A percentile compares a stretch with the other conserved stretches of the same genome.
phyloP scores from a whole-genome alignment of 2,797 vertebrate species.

The Mareca strepera region DNA sequence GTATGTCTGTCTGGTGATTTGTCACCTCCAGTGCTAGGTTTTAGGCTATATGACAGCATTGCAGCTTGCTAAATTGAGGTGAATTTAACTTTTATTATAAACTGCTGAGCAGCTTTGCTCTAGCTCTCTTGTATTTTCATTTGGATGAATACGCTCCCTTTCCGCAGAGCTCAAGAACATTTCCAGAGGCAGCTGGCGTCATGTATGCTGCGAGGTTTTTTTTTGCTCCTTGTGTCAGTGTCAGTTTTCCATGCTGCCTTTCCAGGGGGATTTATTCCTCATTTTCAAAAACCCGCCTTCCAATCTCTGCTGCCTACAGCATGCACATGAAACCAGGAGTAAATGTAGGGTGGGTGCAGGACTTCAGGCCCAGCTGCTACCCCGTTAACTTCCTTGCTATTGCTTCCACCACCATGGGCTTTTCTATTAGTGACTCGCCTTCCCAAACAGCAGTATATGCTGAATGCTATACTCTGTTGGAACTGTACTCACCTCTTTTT shows the following conservation, averaged over 20 bases:
- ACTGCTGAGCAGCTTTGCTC: background rate
- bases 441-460: fast-evolving
- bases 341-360: background rate
- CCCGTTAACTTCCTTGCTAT: background rate
- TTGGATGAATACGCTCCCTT: background rate
- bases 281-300: background rate
- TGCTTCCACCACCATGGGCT: background rate
- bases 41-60: background rate
- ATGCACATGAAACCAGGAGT: fast-evolving
- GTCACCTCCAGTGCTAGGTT: background rate
- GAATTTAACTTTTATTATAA: background rate
- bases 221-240: background rate
- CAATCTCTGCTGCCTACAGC: fast-evolving
- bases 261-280: conserved; percentile 2
- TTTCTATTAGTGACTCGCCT: background rate
- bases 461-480: background rate
- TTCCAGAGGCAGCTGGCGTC: conserved; percentile 9
- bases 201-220: background rate
- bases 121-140: conserved; percentile 10
- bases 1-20: background rate
- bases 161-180: background rate
- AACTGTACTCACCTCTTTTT: background rate
- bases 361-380: background rate
- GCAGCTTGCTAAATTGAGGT: background rate
- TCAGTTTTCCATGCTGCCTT: conserved; percentile 24